phyloP scores from a whole-genome alignment of 2,797 vertebrate genomes.

The Melanotaenia nigrans region DNA sequence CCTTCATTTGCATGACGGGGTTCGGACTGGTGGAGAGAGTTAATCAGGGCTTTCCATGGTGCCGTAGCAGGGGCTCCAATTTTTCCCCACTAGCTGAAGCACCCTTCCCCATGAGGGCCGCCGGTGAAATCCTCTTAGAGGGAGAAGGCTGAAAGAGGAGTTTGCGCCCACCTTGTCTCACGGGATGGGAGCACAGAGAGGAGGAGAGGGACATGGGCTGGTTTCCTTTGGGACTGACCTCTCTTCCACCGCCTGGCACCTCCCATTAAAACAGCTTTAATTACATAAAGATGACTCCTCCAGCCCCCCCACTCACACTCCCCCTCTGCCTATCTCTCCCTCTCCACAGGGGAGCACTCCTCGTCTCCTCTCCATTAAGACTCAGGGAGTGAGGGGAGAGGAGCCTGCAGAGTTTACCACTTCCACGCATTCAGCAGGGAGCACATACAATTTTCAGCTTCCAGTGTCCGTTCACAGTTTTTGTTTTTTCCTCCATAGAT shows the following conservation, averaged over 20 bases:
- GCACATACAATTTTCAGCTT: constrained; percentile 71
- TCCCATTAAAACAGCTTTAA: constrained; percentile 79
- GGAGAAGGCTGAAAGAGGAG: constrained; percentile 44
- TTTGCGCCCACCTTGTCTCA: constrained; percentile 44
- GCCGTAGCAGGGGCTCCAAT: constrained; percentile 51
- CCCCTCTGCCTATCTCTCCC: constrained; percentile 46
- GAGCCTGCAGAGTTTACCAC: constrained; percentile 53
- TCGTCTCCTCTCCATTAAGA: constrained; percentile 73
- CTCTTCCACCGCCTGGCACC: constrained; percentile 48
- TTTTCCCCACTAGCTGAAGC: constrained; percentile 42
- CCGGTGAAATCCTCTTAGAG: constrained; percentile 76
- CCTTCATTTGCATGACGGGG: constrained; percentile 73
- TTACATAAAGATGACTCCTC: constrained; percentile 71
- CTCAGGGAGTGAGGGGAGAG: constrained; percentile 57
- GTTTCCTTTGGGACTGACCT: constrained; percentile 71
- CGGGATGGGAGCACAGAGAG: constrained; percentile 17
- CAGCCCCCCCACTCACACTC: constrained; percentile 12
- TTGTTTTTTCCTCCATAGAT: constrained; percentile 31
- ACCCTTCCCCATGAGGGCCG: constrained; percentile 57
- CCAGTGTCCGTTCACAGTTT: constrained; percentile 61
- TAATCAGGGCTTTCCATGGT: constrained; percentile 76
- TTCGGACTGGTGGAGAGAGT: constrained; percentile 61
- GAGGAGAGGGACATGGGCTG: neutral
- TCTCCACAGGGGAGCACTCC: constrained; percentile 72
- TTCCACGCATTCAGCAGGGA: constrained; percentile 63